Evolutionary conservation across 2,888 invertebrate genomes (phyloP).

Genomic region (Oxyscelio sp.): DNA sequence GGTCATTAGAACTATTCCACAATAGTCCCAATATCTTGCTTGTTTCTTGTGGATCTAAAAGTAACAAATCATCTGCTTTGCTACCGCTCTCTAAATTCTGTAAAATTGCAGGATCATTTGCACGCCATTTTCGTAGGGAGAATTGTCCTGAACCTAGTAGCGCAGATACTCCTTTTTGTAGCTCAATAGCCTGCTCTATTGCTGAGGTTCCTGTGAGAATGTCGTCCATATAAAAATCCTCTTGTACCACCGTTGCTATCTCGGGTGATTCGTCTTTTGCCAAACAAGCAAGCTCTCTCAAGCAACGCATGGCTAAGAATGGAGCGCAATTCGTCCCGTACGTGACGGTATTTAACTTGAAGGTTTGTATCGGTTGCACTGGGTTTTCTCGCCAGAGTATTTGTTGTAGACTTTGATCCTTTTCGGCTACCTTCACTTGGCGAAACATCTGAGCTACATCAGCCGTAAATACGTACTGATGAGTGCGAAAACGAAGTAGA

Average conservation of each 20-base stretch:
- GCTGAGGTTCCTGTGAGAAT: neutral
- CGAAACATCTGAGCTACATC: no score
- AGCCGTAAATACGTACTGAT: conserved; percentile 49
- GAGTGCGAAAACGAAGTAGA: conserved; percentile 14
- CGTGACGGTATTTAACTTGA: no score
- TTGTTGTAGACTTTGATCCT: neutral
- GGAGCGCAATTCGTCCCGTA: no score
- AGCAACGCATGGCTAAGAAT: no score
- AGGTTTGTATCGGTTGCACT: neutral
- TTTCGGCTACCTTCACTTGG: neutral
- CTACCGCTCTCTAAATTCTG: no score
- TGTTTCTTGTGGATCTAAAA: no score
- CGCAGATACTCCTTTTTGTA: conserved; percentile 16
- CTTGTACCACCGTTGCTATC: conserved; percentile 48
- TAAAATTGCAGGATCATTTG: conserved; percentile 25
- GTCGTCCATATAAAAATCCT: conserved; percentile 73
- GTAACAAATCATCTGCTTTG: no score
- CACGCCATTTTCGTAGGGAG: conserved; percentile 52
- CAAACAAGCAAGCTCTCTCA: neutral
- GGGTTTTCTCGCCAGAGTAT: conserved; percentile 9
- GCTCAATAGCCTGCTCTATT: conserved; percentile 64
- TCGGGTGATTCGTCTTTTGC: conserved; percentile 30
- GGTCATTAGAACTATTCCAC: no score
- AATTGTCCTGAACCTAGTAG: conserved; percentile 41
- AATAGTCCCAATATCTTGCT: no score